Evolutionary conservation across 2,888 invertebrate species (phyloP).

Genomic region (Dyspetes luteomarginatus): DNA sequence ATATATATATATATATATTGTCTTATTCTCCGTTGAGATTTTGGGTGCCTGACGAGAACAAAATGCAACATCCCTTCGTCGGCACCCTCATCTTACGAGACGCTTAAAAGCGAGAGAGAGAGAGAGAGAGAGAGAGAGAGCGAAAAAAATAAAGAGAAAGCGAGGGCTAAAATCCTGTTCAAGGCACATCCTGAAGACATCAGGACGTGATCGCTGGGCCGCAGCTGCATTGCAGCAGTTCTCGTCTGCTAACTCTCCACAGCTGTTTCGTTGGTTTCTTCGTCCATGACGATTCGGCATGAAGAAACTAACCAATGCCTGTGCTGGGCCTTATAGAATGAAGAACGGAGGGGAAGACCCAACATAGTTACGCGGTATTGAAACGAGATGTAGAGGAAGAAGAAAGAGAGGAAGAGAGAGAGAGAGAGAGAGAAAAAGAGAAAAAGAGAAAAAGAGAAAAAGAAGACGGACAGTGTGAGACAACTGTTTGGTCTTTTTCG

Average conservation of each 20-base stretch:
- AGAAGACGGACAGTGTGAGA: too few relatives aligned
- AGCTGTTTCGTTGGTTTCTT: neutral
- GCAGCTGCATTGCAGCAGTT: neutral
- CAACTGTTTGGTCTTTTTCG: conserved; percentile 16
- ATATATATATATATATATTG: too few relatives aligned
- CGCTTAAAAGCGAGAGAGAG: too few relatives aligned
- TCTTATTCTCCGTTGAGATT: too few relatives aligned
- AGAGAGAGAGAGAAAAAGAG: conserved; percentile 10
- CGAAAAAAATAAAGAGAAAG: too few relatives aligned
- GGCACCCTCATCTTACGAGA: too few relatives aligned
- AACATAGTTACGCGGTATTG: neutral
- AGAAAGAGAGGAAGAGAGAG: conserved; percentile 18
- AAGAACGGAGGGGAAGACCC: neutral
- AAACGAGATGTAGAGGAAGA: neutral
- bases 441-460: neutral
- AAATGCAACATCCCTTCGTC: too few relatives aligned
- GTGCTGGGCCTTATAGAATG: neutral
- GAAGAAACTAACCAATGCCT: neutral
- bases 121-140: too few relatives aligned
- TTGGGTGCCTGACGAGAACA: too few relatives aligned
- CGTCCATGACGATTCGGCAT: neutral
- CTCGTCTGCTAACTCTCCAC: neutral
- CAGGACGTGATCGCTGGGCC: neutral
- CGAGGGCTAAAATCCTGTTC: too few relatives aligned
- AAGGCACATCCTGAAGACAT: too few relatives aligned